Conservation (phyloP, 1,140 invertebrate species). For the Antheraea mylitta region DNA sequence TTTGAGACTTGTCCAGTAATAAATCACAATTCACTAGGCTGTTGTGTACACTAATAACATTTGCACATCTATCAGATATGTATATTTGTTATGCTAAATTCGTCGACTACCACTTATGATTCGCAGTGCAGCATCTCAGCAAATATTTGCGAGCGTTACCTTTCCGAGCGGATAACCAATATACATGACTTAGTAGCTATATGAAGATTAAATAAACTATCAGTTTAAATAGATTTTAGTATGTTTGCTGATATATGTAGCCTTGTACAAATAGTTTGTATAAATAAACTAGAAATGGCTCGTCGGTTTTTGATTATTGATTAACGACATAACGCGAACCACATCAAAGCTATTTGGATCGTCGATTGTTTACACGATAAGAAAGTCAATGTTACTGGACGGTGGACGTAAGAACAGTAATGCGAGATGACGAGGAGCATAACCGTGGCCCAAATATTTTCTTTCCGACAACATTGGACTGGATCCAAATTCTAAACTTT, state of each 20-base stretch:
- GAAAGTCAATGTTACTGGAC: slow-evolving; percentile 74
- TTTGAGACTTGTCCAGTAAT: not conserved
- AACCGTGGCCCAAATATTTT: slow-evolving; percentile 71
- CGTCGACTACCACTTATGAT: slow-evolving; percentile 6
- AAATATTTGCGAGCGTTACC: not conserved
- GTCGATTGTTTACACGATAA: slow-evolving; percentile 55
- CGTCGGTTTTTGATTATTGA: slow-evolving; percentile 21
- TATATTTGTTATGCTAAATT: slow-evolving; percentile 18
- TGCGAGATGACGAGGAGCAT: slow-evolving; percentile 56
- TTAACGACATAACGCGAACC: slow-evolving; percentile 29
- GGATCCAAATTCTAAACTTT: slow-evolving; percentile 61
- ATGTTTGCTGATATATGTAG: not conserved
- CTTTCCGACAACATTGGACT: slow-evolving; percentile 53
- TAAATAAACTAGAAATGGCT: not conserved
- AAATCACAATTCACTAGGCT: slow-evolving; percentile 10
- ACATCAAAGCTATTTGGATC: slow-evolving; percentile 47
- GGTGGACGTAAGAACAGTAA: slow-evolving; percentile 53
- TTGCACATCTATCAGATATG: slow-evolving; percentile 4
- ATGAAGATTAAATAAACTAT: not conserved
- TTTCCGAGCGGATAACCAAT: not conserved
- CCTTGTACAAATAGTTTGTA: not conserved
- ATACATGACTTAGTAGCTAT: not conserved
- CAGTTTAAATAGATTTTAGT: not conserved
- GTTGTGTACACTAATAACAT: not conserved
- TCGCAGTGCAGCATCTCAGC: not conserved